Base-by-base conservation (phyloP, 2,888 invertebrate genomes). In the Aromia moschata region DNA sequence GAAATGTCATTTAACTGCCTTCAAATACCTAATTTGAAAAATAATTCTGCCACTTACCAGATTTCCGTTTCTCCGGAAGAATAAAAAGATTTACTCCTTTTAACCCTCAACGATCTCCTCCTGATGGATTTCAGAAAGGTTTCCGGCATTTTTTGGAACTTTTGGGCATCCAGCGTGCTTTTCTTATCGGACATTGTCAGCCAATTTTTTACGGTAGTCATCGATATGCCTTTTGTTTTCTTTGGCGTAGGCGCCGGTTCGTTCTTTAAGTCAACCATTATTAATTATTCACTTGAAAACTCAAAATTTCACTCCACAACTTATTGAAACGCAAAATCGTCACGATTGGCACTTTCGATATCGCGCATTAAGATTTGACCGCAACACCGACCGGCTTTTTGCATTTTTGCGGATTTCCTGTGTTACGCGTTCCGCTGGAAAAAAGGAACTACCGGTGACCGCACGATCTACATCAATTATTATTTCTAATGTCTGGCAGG, bases 121-220 rank as follows among this genome's bases (percentile, higher is more conserved):
- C 89, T 83, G 72, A 91, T 87, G 56, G 90, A 89, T 69, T 90
- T 85, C 79, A 91, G 83, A 75, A 91, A 85, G 64, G 88, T 89
- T 80, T 91, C 90, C 4, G 89, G 89, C 88, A 89, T 89, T 70
- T 87, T 83, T 58, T 86, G 85, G 51, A 74, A 74, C 25, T 75
- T 74, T 14, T 84, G 82, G 31, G 83, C 80, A 17, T 75, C 71
- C 74, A 86, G 85, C 63, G 86, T 84, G 15, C 47, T 57, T 54
- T 64, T 67, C 55, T 72, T 71, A 45, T 72, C 73, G 69, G 84
- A 83, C 64, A 89, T 88, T 81, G 89, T 84, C 75, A 90, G 87
- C 83, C 90, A 90, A 79, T 90, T 90, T 78, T 90, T 89, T 38
- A 90, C 89, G 18, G 89, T 88, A 77, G 88, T 83, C 87, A 90